Evolutionary conservation across 1,140 invertebrate genomes (phyloP).

Genomic region (Megalonaias nervosa): DNA sequence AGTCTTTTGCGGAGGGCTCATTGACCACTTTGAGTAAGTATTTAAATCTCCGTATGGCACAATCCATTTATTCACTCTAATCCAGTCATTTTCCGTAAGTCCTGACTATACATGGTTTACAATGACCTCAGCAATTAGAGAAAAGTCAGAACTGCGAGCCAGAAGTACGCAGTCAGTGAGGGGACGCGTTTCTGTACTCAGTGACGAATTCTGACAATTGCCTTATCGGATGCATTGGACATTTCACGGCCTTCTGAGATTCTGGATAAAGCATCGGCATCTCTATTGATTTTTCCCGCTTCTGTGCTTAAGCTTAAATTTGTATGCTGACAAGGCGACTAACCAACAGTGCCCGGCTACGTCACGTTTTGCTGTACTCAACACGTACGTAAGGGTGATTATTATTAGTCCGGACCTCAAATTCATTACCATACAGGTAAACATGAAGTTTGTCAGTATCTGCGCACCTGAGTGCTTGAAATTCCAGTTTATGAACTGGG

Average conservation of each 20-base stretch:
- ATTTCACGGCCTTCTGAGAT: conserved; percentile 4
- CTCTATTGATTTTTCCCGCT: conserved; percentile 22
- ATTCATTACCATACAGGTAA: conserved; percentile 26
- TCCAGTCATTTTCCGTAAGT: conserved; percentile 14
- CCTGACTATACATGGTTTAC: not conserved
- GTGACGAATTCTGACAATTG: not conserved
- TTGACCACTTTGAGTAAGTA: too few species aligned
- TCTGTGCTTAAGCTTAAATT: conserved; percentile 20
- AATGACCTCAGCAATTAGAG: not conserved
- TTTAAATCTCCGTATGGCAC: not conserved
- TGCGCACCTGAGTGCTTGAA: conserved; percentile 25
- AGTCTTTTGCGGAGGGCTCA: not conserved
- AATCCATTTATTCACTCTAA: not conserved
- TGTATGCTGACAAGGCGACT: not conserved
- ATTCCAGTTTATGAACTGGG: conserved; percentile 23
- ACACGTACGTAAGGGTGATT: conserved; percentile 25
- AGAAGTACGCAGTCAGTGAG: not conserved
- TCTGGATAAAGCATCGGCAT: conserved; percentile 19
- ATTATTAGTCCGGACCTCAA: conserved; percentile 30
- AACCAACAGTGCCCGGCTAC: conserved; percentile 17
- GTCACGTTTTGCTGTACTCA: conserved; percentile 21
- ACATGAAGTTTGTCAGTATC: conserved; percentile 22
- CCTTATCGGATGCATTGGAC: not conserved
- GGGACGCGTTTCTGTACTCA: not conserved
- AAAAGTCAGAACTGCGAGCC: not conserved